Evolutionary conservation across 2,888 invertebrate species (phyloP).

Genomic region (Scaeva pyrastri): DNA sequence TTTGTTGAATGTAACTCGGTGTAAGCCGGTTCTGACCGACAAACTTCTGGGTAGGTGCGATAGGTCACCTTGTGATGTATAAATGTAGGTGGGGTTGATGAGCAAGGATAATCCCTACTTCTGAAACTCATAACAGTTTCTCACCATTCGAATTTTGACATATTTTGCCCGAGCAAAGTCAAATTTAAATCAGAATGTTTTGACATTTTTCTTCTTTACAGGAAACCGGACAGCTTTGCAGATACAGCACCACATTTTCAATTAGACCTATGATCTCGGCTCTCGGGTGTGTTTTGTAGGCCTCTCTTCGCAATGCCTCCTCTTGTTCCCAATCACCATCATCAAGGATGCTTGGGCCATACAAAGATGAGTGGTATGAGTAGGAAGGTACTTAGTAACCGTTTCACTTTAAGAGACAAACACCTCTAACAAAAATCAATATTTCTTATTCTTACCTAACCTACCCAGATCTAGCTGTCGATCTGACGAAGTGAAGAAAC

Average conservation of each 20-base stretch:
- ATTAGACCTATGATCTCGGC: slow-evolving; percentile 17
- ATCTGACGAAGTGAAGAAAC: slow-evolving; percentile 3
- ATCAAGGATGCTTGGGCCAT: background rate
- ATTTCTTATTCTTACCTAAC: background rate
- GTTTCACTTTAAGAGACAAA: slow-evolving; percentile 6
- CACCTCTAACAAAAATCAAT: slow-evolving; percentile 25
- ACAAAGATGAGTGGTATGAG: background rate
- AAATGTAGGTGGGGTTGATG: background rate
- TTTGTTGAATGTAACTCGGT: slow-evolving; percentile 5
- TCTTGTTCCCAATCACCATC: background rate
- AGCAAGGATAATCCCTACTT: background rate
- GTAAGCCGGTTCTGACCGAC: background rate
- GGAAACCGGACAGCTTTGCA: background rate
- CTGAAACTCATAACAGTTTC: too few relatives aligned
- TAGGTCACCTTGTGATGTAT: background rate
- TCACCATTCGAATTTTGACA: too few relatives aligned
- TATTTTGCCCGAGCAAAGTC: too few relatives aligned
- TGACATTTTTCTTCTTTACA: background rate
- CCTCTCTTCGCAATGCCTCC: background rate
- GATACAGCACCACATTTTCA: slow-evolving; percentile 1
- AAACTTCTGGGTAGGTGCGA: background rate
- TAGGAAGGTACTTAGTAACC: slow-evolving; percentile 13
- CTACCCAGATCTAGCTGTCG: background rate
- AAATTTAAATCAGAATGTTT: too few relatives aligned
- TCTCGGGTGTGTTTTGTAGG: slow-evolving; percentile 5